Evolutionary conservation across 37 sponge, comb jelly and placozoan genomes (phyloP).

Genomic region (Geodia barretti): DNA sequence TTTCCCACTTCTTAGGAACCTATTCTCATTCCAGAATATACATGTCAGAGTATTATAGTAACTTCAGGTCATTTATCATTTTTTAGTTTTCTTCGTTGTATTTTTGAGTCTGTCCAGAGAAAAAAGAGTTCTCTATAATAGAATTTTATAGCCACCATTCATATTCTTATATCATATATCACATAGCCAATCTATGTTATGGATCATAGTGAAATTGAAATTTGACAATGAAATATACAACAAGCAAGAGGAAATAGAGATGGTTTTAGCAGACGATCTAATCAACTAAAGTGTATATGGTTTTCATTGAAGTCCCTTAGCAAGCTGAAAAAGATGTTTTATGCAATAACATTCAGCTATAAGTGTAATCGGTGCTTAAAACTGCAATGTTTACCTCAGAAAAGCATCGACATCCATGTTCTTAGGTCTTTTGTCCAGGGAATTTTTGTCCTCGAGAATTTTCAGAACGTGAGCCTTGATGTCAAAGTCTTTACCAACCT

Average conservation of each 20-base stretch:
- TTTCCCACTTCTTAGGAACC: too few species aligned
- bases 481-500: conserved; percentile 64
- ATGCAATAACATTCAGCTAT: too few species aligned
- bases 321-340: neutral
- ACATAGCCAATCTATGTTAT: neutral
- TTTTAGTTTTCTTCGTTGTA: neutral
- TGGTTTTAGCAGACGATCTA: too few species aligned
- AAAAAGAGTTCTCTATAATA: neutral
- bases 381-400: neutral
- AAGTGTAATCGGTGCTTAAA: neutral
- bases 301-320: neutral
- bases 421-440: conserved; percentile 49
- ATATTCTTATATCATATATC: neutral
- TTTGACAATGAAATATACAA: neutral
- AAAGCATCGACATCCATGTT: conserved; percentile 58
- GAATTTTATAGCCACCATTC: too few species aligned
- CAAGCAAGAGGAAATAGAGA: neutral
- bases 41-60: neutral
- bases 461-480: conserved; percentile 50
- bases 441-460: conserved; percentile 32
- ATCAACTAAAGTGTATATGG: neutral
- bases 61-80: neutral
- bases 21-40: neutral
- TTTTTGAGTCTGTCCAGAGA: neutral
- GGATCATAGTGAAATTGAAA: neutral